Conservation (phyloP, 2,888 invertebrate genomes). For the Ophion ellenae region DNA sequence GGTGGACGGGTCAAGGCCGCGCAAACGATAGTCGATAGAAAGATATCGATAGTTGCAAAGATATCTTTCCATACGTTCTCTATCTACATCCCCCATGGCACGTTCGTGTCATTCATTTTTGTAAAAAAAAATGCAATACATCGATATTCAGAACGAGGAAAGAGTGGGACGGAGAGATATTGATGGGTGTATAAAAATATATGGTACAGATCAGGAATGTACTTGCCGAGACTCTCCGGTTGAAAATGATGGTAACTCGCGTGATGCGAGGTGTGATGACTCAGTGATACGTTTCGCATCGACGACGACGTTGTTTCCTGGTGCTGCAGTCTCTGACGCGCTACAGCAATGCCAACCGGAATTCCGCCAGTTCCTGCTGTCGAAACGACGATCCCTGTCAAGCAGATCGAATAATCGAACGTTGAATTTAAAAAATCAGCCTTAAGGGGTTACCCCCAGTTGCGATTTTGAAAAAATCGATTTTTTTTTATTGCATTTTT, state of each 20-base stretch:
- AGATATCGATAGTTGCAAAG: constrained; percentile 56
- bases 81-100: background rate
- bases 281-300: constrained; percentile 81
- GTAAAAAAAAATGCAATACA: background rate
- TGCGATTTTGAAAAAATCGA: no score
- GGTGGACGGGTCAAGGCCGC: constrained; percentile 58
- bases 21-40: no score
- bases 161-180: background rate
- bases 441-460: no score
- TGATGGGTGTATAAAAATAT: background rate
- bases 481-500: no score
- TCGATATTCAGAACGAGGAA: background rate
- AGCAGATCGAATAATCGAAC: constrained; percentile 18
- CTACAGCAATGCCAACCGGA: constrained; percentile 94
- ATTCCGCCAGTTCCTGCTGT: constrained; percentile 84
- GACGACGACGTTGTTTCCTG: constrained; percentile 85
- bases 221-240: constrained; percentile 80
- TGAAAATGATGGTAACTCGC: constrained; percentile 82
- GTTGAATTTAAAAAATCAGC: background rate
- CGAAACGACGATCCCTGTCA: constrained; percentile 79
- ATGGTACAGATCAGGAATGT: constrained; percentile 18
- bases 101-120: constrained; percentile 6
- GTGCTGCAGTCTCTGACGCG: constrained; percentile 90
- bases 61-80: constrained; percentile 35
- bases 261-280: constrained; percentile 81